Conservation (phyloP, 2,888 invertebrate species). For the Allophyes oxyacanthae region DNA sequence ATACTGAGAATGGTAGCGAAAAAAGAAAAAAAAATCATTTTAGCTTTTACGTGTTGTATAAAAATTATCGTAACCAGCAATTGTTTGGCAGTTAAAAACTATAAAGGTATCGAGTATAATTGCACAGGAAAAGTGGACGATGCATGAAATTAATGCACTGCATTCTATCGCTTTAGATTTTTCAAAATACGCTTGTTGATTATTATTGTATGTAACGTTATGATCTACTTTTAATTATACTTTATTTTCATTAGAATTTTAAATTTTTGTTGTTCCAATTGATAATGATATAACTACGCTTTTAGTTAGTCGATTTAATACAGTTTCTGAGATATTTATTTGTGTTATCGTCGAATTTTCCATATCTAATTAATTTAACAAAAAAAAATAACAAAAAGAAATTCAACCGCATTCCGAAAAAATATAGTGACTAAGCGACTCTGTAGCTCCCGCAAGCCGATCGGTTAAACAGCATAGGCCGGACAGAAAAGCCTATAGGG, state of each 20-base stretch:
- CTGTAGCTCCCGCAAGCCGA: slow-evolving; percentile 75
- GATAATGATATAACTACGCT: slow-evolving; percentile 10
- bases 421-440: slow-evolving; percentile 62
- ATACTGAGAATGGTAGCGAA: slow-evolving; percentile 24
- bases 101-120: slow-evolving; percentile 70
- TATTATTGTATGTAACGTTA: slow-evolving; percentile 44
- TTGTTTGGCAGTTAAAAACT: slow-evolving; percentile 69
- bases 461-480: slow-evolving; percentile 89
- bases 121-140: slow-evolving; percentile 68
- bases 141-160: slow-evolving; percentile 77
- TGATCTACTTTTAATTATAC: slow-evolving; percentile 54
- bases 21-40: slow-evolving; percentile 59
- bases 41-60: slow-evolving; percentile 64
- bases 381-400: not conserved
- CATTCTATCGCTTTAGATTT: slow-evolving; percentile 47
- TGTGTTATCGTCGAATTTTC: too few relatives aligned
- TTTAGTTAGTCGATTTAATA: not conserved
- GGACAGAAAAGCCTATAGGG: slow-evolving; percentile 90
- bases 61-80: slow-evolving; percentile 59
- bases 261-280: slow-evolving; percentile 15
- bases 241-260: slow-evolving; percentile 38
- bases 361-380: not conserved
- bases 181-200: slow-evolving; percentile 48
- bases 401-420: slow-evolving; percentile 16
- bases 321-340: too few relatives aligned